Percentiles rank a stretch among this genome's conserved stretches.
These are phyloP conservation scores for Vanessa tameamea DNA, from an alignment of 1,140 invertebrate genomes.

Conservation along the genomic window DNA sequence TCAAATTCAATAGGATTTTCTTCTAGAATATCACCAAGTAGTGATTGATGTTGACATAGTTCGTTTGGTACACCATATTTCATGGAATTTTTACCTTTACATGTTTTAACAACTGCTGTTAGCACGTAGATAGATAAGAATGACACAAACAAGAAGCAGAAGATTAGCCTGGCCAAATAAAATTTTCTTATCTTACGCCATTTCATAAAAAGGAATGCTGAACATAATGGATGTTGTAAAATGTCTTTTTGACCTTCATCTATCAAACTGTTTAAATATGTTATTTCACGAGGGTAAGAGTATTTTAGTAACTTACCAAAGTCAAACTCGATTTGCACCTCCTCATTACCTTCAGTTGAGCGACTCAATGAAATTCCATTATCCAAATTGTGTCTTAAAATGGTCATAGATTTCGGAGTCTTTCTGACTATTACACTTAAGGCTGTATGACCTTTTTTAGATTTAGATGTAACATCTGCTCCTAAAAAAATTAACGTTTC, in stretches of 20 bases:
- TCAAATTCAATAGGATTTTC: constrained; percentile 81
- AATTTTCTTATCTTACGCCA: constrained; percentile 85
- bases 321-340: constrained; percentile 83
- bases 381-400: constrained; percentile 81
- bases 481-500: constrained; percentile 84
- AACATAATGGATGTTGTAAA: constrained; percentile 83
- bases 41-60: constrained; percentile 78
- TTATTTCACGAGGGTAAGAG: constrained; percentile 82
- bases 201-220: constrained; percentile 83
- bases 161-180: constrained; percentile 82
- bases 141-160: constrained; percentile 83
- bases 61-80: constrained; percentile 74
- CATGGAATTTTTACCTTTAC: constrained; percentile 63
- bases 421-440: constrained; percentile 83
- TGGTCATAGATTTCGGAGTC: constrained; percentile 82
- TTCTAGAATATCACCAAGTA: constrained; percentile 77
- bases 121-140: constrained; percentile 82
- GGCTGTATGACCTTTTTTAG: constrained; percentile 82
- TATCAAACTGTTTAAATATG: constrained; percentile 83
- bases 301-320: constrained; percentile 82
- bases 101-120: constrained; percentile 79
- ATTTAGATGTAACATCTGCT: constrained; percentile 84
- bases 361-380: constrained; percentile 81
- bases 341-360: constrained; percentile 80
- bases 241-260: constrained; percentile 83